Evolutionary conservation across 2,113 vertebrate genomes (phyloP).

Genomic region (Puma concolor): DNA sequence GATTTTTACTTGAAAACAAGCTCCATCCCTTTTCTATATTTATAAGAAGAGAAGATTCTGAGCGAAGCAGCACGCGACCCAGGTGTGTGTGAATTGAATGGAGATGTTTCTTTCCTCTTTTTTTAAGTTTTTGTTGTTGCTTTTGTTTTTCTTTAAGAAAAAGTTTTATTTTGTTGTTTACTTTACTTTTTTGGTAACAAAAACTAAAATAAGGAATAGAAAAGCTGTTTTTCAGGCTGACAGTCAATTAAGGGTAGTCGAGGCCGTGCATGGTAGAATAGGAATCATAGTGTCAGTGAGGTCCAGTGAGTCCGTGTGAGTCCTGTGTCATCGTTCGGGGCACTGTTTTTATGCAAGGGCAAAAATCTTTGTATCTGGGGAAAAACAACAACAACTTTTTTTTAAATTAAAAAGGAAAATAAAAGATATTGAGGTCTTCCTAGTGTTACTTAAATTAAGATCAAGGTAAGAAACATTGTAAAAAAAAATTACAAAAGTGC

Average conservation of each 20-base stretch:
- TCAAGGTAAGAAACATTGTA: constrained; percentile 94
- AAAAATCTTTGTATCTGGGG: constrained; percentile 91
- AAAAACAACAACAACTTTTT: constrained; percentile 85
- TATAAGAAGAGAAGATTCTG: constrained; percentile 86
- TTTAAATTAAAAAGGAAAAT: constrained; percentile 90
- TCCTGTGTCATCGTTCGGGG: constrained; percentile 93
- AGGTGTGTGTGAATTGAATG: constrained; percentile 86
- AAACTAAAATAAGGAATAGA: constrained; percentile 89
- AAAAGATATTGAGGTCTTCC: constrained; percentile 92
- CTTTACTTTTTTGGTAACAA: constrained; percentile 89
- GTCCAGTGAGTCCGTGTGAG: constrained; percentile 95
- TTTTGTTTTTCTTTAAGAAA: constrained; percentile 55
- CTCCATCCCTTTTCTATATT: constrained; percentile 88
- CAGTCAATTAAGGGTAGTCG: constrained; percentile 88
- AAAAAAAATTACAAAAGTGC: constrained; percentile 89
- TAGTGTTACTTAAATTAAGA: constrained; percentile 93
- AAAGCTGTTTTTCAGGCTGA: constrained; percentile 89
- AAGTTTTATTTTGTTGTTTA: constrained; percentile 87
- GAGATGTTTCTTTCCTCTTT: constrained; percentile 86
- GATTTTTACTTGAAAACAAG: constrained; percentile 87
- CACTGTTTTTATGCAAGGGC: constrained; percentile 94
- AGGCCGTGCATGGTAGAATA: constrained; percentile 92
- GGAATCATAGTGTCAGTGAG: constrained; percentile 93
- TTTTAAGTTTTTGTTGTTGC: constrained; percentile 52
- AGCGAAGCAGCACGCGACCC: constrained; percentile 86